Percentiles rank a stretch among this genome's conserved stretches.
Evolutionary conservation across 2,888 invertebrate genomes (phyloP).

Genomic region (Drosophila algonquin): DNA sequence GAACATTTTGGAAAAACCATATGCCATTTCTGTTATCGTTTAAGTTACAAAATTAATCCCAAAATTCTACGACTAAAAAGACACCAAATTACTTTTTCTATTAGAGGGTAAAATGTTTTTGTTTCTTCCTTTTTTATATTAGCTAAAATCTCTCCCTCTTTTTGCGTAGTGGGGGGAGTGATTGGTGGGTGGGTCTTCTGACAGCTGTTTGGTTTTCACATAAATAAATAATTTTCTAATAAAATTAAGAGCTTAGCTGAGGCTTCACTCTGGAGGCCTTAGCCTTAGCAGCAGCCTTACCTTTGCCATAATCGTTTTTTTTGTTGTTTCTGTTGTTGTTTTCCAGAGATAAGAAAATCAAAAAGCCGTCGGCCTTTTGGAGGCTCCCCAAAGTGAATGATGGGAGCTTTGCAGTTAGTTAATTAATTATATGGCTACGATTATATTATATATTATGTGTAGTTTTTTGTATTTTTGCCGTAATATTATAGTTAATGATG

Average conservation of each 20-base stretch:
- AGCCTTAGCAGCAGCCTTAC: conserved; percentile 47
- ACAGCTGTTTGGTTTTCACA: conserved; percentile 27
- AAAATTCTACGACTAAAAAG: background rate
- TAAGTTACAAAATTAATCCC: too few relatives aligned
- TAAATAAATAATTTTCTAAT: conserved; percentile 71
- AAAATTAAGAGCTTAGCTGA: conserved; percentile 60
- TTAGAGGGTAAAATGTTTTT: background rate
- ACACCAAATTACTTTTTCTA: background rate
- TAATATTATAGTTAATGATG: background rate
- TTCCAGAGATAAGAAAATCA: conserved; percentile 43
- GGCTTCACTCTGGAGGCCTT: conserved; percentile 32
- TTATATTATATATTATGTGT: background rate
- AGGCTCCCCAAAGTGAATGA: background rate
- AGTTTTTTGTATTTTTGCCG: conserved; percentile 5
- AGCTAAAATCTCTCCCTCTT: background rate
- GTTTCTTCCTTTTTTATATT: background rate
- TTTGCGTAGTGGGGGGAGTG: background rate
- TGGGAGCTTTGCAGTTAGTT: background rate
- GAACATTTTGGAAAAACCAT: too few relatives aligned
- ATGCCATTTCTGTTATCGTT: too few relatives aligned
- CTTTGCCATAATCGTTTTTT: conserved; percentile 71
- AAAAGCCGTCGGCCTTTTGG: conserved; percentile 54
- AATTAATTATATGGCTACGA: background rate
- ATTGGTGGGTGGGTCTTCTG: background rate
- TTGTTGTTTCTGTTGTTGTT: conserved; percentile 16